These are phyloP conservation scores for Spodoptera picta DNA, from an alignment of 2,888 invertebrate genomes.

Conservation along the genomic window DNA sequence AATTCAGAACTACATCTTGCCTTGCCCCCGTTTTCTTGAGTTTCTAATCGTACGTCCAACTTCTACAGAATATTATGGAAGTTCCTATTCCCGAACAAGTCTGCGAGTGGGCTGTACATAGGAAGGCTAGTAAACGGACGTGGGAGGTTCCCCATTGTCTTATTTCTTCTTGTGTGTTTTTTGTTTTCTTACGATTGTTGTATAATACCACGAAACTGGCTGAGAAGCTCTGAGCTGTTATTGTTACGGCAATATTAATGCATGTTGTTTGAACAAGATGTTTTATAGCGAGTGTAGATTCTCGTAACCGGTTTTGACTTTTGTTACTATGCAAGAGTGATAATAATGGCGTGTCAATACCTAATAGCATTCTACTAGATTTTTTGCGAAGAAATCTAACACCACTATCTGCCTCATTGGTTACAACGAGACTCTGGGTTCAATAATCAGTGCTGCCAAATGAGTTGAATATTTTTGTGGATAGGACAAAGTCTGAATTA, in stretches of 20 bases:
- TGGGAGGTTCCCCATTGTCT: conserved; percentile 58
- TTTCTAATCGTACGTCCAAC: conserved; percentile 48
- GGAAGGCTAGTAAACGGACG: conserved; percentile 36
- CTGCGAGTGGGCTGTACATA: conserved; percentile 42
- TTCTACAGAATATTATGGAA: conserved; percentile 49
- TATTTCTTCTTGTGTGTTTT: conserved; percentile 35
- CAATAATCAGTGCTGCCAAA: too few relatives aligned
- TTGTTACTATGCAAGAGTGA: conserved; percentile 37
- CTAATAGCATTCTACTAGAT: conserved; percentile 23
- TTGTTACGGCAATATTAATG: conserved; percentile 32
- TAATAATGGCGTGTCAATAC: conserved; percentile 38
- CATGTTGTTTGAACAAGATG: conserved; percentile 17
- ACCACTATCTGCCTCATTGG: too few relatives aligned
- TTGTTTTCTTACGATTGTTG: conserved; percentile 36
- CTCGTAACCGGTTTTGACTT: conserved; percentile 25
- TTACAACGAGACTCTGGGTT: too few relatives aligned
- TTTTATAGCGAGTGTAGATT: conserved; percentile 6
- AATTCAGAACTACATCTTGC: conserved; percentile 44
- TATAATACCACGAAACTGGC: conserved; percentile 13
- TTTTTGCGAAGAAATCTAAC: conserved; percentile 17
- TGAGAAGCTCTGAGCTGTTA: conserved; percentile 27
- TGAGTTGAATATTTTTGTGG: too few relatives aligned
- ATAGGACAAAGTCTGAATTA: too few relatives aligned
- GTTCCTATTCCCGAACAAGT: conserved; percentile 36
- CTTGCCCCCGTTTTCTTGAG: conserved; percentile 47